Conservation (phyloP, 2,888 invertebrate species). For the Ptilodon capucinus region DNA sequence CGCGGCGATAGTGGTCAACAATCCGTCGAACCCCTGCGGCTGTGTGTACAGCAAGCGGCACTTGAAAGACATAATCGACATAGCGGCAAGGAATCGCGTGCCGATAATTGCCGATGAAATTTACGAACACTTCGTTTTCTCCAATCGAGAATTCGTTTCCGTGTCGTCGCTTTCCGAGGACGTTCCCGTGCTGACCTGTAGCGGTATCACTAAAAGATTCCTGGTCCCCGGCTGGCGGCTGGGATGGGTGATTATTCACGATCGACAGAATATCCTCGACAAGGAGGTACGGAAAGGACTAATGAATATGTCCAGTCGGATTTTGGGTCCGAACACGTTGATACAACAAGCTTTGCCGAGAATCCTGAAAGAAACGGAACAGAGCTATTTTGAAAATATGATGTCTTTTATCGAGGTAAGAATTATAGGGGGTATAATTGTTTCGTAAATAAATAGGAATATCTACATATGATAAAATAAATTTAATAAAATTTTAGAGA, state of each 20-base stretch:
- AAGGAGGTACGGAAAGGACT: slow-evolving; percentile 75
- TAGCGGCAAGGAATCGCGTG: slow-evolving; percentile 89
- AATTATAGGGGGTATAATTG: no score
- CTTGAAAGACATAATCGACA: slow-evolving; percentile 88
- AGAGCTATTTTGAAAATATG: slow-evolving; percentile 89
- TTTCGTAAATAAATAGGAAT: no score
- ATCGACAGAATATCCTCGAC: slow-evolving; percentile 87
- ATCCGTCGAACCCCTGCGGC: slow-evolving; percentile 99
- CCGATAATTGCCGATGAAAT: slow-evolving; percentile 99
- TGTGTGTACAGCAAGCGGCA: slow-evolving; percentile 94
- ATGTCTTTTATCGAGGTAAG: slow-evolving; percentile 76
- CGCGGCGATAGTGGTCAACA: slow-evolving; percentile 94
- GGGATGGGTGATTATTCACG: slow-evolving; percentile 98
- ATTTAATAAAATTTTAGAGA: no score
- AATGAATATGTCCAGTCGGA: slow-evolving; percentile 88
- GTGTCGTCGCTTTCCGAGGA: slow-evolving; percentile 91
- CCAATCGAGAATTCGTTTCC: slow-evolving; percentile 89
- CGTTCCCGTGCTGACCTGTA: slow-evolving; percentile 96
- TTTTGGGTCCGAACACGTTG: slow-evolving; percentile 94
- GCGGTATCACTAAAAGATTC: slow-evolving; percentile 97
- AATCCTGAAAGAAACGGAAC: slow-evolving; percentile 92
- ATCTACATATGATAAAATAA: no score
- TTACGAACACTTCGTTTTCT: slow-evolving; percentile 97
- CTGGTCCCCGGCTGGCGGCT: slow-evolving; percentile 98
- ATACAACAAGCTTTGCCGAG: slow-evolving; percentile 94